Percentiles rank a stretch among this genome's conserved stretches.
These are phyloP conservation scores for Pararge aegeria DNA, from an alignment of 1,140 invertebrate genomes.

Conservation along the genomic window DNA sequence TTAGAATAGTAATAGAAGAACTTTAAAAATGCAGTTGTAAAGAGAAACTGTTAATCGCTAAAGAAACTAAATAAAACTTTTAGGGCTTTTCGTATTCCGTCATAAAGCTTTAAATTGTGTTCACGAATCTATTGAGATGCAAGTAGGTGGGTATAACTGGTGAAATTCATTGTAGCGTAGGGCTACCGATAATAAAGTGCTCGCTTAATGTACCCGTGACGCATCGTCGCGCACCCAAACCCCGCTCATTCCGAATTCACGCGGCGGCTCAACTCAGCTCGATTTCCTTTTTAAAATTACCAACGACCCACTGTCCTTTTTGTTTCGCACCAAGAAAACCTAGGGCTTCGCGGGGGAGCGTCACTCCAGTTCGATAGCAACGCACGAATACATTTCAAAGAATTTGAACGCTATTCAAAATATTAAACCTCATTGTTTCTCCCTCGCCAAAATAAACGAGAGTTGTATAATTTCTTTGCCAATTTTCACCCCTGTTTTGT, in stretches of 20 bases:
- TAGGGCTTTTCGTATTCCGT: too few species aligned
- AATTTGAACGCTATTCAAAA: conserved; percentile 24
- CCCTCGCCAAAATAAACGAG: neutral
- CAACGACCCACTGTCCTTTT: conserved; percentile 68
- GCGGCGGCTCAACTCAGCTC: conserved; percentile 51
- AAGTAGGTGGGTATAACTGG: neutral
- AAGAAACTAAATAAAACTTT: too few species aligned
- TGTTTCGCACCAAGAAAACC: conserved; percentile 57
- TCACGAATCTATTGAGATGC: neutral
- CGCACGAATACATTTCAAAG: conserved; percentile 36
- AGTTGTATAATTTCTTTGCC: neutral
- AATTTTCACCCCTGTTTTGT: neutral
- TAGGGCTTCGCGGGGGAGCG: conserved; percentile 41
- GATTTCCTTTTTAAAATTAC: conserved; percentile 77
- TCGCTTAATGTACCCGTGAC: conserved; percentile 53
- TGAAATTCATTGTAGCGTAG: conserved; percentile 19
- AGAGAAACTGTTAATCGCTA: too few species aligned
- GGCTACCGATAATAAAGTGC: conserved; percentile 55
- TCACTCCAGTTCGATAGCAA: conserved; percentile 37
- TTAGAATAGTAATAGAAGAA: too few species aligned
- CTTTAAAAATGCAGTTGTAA: too few species aligned
- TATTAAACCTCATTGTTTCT: conserved; percentile 25
- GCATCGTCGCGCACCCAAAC: conserved; percentile 68
- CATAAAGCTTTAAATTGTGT: too few species aligned
- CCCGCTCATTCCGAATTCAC: conserved; percentile 64